Percentiles rank a stretch among this genome's conserved stretches.
These are phyloP conservation scores for Caenorhabditis parvicauda DNA, from an alignment of 2,888 invertebrate species.

Conservation along the genomic window DNA sequence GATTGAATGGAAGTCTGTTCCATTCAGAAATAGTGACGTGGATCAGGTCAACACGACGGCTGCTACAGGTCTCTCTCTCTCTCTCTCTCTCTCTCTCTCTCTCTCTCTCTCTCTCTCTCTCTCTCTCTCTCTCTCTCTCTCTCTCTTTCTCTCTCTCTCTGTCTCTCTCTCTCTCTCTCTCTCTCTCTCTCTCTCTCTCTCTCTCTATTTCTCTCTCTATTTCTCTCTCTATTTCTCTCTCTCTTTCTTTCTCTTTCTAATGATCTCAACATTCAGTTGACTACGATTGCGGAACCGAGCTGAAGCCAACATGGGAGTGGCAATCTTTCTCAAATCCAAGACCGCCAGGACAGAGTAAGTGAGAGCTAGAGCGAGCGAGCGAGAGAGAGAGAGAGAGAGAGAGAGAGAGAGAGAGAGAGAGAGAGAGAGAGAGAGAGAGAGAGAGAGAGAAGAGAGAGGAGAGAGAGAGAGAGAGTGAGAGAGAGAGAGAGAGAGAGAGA, in stretches of 20 bases:
- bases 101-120: too few species aligned
- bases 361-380: slow-evolving; percentile 7
- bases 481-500: slow-evolving; percentile 6
- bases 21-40: too few species aligned
- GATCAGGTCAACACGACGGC: too few species aligned
- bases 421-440: slow-evolving; percentile 17
- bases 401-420: slow-evolving; percentile 6
- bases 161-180: background rate
- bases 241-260: background rate
- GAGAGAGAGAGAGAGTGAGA: slow-evolving; percentile 5
- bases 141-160: too few species aligned
- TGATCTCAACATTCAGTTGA: slow-evolving; percentile 10
- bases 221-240: slow-evolving; percentile 6
- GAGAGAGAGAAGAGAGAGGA: slow-evolving; percentile 8
- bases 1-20: too few species aligned
- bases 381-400: slow-evolving; percentile 2
- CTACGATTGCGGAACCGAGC: slow-evolving; percentile 42
- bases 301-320: slow-evolving; percentile 41
- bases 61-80: too few species aligned
- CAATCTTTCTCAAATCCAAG: slow-evolving; percentile 33
- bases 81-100: too few species aligned
- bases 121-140: too few species aligned
- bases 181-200: slow-evolving; percentile 3
- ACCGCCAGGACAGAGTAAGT: slow-evolving; percentile 9
- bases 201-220: too few species aligned